These are phyloP conservation scores for Gryllus bimaculatus DNA, from an alignment of 1,140 invertebrate genomes.

Conservation along the genomic window DNA sequence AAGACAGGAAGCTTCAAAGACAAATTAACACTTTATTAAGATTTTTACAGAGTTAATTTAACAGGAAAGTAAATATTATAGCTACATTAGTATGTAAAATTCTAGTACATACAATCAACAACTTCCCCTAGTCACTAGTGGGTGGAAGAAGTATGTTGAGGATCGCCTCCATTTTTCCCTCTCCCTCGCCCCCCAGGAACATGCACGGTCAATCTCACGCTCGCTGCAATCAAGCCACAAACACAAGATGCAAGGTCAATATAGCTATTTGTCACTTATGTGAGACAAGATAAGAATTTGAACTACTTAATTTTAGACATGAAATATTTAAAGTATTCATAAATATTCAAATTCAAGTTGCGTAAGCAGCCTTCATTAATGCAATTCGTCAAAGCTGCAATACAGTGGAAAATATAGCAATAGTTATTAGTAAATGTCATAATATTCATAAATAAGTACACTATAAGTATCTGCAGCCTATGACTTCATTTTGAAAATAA, in stretches of 20 bases:
- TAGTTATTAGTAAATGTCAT: no score
- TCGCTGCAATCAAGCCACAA: constrained; percentile 21
- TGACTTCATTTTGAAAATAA: no score
- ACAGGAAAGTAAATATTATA: constrained; percentile 2
- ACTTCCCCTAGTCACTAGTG: constrained; percentile 8
- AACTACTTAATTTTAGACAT: neutral
- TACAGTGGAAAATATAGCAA: no score
- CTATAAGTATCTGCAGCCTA: no score
- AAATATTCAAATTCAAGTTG: no score
- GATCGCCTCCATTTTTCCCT: constrained; percentile 8
- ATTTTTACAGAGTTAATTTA: neutral
- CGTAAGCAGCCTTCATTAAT: no score
- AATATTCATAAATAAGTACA: no score
- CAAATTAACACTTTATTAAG: no score
- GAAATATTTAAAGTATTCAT: neutral
- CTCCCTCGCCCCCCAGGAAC: constrained; percentile 17
- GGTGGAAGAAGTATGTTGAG: constrained; percentile 11
- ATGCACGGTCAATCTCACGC: constrained; percentile 20
- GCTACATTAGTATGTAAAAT: constrained; percentile 3
- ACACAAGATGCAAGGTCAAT: constrained; percentile 15
- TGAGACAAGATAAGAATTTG: neutral
- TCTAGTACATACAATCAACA: constrained; percentile 7
- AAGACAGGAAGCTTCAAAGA: no score
- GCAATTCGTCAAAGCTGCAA: no score
- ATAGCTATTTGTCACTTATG: constrained; percentile 6